Conservation (phyloP, 2,888 invertebrate genomes). For the Trichopoda pennipes region DNA sequence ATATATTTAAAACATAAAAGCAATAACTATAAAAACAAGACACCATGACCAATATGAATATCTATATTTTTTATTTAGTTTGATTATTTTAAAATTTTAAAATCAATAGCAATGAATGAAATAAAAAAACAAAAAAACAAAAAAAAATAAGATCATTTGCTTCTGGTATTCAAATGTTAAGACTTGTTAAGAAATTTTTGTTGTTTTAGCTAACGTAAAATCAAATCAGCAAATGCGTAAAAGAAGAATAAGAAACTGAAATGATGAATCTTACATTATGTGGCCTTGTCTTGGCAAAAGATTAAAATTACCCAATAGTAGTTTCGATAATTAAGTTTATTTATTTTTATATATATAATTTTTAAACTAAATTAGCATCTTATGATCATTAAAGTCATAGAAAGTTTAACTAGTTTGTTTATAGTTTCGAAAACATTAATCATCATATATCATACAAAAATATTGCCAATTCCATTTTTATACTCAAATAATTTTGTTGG, state of each 20-base stretch:
- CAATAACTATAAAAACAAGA: conserved; percentile 51
- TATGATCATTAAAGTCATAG: no score
- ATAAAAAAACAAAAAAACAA: no score
- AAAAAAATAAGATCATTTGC: conserved; percentile 5
- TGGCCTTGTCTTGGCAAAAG: background rate
- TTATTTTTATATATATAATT: no score
- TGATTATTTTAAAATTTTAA: background rate
- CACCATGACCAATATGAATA: conserved; percentile 6
- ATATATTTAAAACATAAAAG: background rate
- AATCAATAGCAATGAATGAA: background rate
- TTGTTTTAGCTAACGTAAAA: conserved; percentile 6
- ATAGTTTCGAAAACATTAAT: no score
- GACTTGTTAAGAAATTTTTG: conserved; percentile 28
- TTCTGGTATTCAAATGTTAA: conserved; percentile 31
- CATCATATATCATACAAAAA: no score
- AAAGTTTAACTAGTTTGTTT: background rate
- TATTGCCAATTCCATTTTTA: background rate
- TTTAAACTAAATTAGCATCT: no score
- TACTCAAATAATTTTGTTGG: background rate
- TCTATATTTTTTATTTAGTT: conserved; percentile 26
- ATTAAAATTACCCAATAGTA: background rate
- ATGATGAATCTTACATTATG: conserved; percentile 16
- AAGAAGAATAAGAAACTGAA: conserved; percentile 18
- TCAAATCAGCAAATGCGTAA: conserved; percentile 48
- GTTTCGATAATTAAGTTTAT: no score